Conservation (phyloP, 2,797 vertebrate genomes). For the Xerus rutilus region DNA sequence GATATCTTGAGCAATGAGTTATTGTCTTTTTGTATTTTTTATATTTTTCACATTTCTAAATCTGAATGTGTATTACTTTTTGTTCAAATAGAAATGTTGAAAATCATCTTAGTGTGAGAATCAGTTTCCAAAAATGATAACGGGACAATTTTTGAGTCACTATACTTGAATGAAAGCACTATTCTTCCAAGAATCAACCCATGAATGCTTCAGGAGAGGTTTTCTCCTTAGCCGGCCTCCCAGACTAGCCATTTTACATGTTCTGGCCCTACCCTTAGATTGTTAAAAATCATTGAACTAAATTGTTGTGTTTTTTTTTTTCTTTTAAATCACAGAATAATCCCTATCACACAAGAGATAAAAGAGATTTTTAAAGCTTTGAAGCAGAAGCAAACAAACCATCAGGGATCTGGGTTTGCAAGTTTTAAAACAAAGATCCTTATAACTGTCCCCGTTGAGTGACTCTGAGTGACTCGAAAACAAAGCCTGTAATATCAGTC, state of each 20-base stretch:
- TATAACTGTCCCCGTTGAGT: not conserved
- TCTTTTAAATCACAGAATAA: conserved; percentile 31
- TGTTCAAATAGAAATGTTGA: not conserved
- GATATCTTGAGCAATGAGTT: not conserved
- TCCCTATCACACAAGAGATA: conserved; percentile 10
- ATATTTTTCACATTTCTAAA: not conserved
- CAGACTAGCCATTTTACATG: not conserved
- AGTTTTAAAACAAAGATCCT: not conserved
- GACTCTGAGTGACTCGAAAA: not conserved
- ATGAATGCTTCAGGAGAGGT: not conserved
- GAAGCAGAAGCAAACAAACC: conserved; percentile 69
- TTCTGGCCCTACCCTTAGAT: not conserved
- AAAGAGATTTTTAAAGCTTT: conserved; percentile 46
- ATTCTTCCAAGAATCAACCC: not conserved
- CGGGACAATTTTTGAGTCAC: not conserved
- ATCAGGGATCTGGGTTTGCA: conserved; percentile 3
- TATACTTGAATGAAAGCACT: not conserved
- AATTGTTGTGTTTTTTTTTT: not conserved
- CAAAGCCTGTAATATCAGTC: not conserved
- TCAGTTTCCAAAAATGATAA: not conserved
- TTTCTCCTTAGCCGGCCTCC: not conserved
- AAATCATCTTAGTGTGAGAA: not conserved
- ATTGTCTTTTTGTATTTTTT: not conserved
- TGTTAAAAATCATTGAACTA: not conserved
- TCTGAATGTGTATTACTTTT: not conserved